Evolutionary conservation across 2,888 invertebrate species (phyloP), one percentile per base, ranked within the genome.

Genomic region (Dicyrtoma fusca): DNA sequence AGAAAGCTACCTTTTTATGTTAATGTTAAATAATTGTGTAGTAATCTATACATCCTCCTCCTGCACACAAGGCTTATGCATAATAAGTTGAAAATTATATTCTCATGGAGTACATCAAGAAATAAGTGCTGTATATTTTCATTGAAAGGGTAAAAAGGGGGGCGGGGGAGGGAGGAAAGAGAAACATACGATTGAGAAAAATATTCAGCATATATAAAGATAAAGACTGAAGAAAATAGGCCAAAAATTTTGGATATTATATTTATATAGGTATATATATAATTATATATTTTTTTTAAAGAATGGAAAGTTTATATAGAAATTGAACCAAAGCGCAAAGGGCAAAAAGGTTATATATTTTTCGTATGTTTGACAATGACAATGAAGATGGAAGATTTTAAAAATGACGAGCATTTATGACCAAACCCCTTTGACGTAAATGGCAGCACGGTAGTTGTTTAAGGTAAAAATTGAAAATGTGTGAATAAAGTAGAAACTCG

Each of bases 351-450:
- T 3, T 34, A 8, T 34, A 34, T 34, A 5, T 34, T 34, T 34
- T 34, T 34, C 34, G 34, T 34, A 34, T 34, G 34, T 34, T 25
- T 42, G 61, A 61, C 61, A 61, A 61, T 61, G 61, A 61, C 61
- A 61, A 61, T 26, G 61, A 61, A 61, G 61, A 61, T 61, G 61
- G 61, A 61, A 61, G 61, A 61, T 34, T 34, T 34, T 34, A 34
- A 11, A 17, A 42, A 61, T 61, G 61, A 42, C 44, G 49, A 49
- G 17, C 44, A 17, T 49, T 49, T 49, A 19, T 14, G 66, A 68
- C 49, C 65, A 55, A 59, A 68, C 68, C 68, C 68, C 68, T 68
- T 34, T 42, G 64, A 68, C 25, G 26, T 14, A 55, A 68, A 68
- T 68, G 68, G 68, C 68, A 68, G 68, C 68, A 68, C 17, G 42